phyloP scores from a whole-genome alignment of 2,888 invertebrate genomes.

The Argyra leucocephala region DNA sequence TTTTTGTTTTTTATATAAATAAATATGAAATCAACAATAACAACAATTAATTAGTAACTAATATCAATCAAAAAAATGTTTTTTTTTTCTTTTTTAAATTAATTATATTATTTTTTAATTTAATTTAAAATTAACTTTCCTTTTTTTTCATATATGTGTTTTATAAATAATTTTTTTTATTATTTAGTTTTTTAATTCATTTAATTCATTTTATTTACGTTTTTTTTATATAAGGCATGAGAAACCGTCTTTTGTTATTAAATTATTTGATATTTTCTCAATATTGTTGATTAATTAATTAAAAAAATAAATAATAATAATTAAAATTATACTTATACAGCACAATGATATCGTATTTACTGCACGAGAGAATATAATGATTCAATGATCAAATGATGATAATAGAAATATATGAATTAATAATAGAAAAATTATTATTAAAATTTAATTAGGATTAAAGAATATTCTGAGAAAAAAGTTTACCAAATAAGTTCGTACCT shows the following conservation, averaged over 20 bases:
- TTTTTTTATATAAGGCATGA: background rate
- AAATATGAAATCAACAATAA: slow-evolving; percentile 3
- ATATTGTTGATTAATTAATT: background rate
- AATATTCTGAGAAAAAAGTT: no score
- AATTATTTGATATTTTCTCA: background rate
- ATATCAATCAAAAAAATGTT: background rate
- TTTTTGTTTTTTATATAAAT: background rate
- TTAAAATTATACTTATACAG: no score
- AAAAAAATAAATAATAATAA: no score
- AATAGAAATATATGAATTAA: no score
- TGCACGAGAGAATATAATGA: no score
- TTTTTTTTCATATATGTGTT: background rate
- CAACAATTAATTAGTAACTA: slow-evolving; percentile 4
- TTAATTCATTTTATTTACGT: background rate
- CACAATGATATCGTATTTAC: no score
- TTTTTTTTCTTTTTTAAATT: background rate
- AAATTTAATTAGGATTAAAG: no score
- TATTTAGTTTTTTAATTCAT: background rate
- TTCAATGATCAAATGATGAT: no score
- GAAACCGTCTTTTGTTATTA: background rate
- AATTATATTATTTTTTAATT: background rate
- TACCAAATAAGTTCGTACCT: no score
- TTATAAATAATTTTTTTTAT: background rate
- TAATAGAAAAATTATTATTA: no score
- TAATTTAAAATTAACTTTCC: background rate